Conservation (phyloP, 1,140 invertebrate species). For the Wasmannia auropunctata region DNA sequence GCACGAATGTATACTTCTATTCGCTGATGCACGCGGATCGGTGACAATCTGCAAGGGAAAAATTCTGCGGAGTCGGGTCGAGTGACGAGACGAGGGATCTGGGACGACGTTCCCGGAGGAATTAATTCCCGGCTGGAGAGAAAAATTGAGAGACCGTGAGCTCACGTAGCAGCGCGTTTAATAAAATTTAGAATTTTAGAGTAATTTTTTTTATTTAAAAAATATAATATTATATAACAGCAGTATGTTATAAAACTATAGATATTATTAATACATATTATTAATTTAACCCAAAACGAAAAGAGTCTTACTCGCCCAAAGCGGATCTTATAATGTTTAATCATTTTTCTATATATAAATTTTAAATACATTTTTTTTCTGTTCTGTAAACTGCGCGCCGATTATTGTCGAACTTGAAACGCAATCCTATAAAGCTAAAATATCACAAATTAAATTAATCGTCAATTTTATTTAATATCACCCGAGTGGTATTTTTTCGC, state of each 20-base stretch:
- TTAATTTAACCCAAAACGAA: no score
- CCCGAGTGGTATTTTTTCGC: no score
- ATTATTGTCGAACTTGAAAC: no score
- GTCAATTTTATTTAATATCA: no score
- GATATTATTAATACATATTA: no score
- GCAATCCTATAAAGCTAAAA: no score
- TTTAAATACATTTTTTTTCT: no score
- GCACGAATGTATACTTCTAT: conserved; percentile 26
- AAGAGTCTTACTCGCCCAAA: no score
- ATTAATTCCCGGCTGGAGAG: neutral
- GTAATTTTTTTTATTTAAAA: neutral
- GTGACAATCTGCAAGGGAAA: conserved; percentile 18
- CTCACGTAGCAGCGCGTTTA: neutral
- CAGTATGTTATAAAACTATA: neutral
- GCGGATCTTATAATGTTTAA: no score
- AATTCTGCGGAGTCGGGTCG: neutral
- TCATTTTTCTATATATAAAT: no score
- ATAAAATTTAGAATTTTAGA: neutral
- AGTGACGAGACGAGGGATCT: neutral
- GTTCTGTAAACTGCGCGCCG: no score
- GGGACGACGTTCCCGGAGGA: neutral
- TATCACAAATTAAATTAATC: no score
- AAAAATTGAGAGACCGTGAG: neutral
- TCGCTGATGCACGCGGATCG: neutral
- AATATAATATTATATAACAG: neutral